Percentiles rank a stretch among this genome's conserved stretches.
These are phyloP conservation scores for Panzeria rudis DNA, from an alignment of 2,888 invertebrate species.

Conservation along the genomic window DNA sequence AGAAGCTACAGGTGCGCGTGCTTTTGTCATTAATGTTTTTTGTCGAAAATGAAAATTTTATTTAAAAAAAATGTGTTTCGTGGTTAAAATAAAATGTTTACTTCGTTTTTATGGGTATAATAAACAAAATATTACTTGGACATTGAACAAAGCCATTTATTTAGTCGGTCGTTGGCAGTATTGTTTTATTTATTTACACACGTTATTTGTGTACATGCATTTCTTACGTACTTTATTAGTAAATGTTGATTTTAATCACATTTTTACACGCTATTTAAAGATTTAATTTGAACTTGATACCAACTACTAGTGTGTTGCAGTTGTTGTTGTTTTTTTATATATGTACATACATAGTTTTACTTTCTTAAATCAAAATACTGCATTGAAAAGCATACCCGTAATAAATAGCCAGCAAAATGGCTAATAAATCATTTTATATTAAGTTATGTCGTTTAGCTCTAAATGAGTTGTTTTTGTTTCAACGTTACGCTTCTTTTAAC, in stretches of 20 bases:
- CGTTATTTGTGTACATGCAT: neutral
- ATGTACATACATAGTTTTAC: too few species aligned
- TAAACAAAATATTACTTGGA: neutral
- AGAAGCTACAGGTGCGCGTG: slow-evolving; percentile 58
- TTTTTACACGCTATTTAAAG: slow-evolving; percentile 76
- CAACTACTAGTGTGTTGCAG: neutral
- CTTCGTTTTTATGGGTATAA: neutral
- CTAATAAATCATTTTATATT: slow-evolving; percentile 50
- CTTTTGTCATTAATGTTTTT: slow-evolving; percentile 22
- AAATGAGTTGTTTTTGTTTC: neutral
- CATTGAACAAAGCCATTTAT: neutral
- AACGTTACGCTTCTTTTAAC: slow-evolving; percentile 10
- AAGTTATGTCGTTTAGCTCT: neutral
- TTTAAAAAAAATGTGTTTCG: slow-evolving; percentile 8
- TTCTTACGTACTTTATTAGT: neutral
- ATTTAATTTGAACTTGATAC: slow-evolving; percentile 74
- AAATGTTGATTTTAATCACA: slow-evolving; percentile 73
- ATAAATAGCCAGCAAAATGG: slow-evolving; percentile 24
- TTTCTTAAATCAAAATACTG: slow-evolving; percentile 19
- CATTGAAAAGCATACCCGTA: neutral
- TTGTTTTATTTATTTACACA: neutral
- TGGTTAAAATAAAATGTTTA: slow-evolving; percentile 12
- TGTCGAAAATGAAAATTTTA: neutral
- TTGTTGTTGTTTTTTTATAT: neutral
- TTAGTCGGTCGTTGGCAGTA: slow-evolving; percentile 31